Evolutionary conservation across 2,113 vertebrate species (phyloP).

Genomic region (Protobothrops mucrosquamatus): DNA sequence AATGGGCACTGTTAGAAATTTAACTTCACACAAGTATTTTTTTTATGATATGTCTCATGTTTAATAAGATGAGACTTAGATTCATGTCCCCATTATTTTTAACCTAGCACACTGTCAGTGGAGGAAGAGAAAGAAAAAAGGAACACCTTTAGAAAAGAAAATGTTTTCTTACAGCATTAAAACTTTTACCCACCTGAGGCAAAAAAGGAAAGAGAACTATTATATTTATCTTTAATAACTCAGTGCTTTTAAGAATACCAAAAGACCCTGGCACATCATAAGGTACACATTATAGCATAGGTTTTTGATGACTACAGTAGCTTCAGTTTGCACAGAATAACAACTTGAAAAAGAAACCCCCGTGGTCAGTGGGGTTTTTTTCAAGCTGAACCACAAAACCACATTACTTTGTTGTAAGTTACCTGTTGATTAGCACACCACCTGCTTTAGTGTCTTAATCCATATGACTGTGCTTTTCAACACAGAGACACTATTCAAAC

Average conservation of each 20-base stretch:
- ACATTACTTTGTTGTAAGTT: not conserved
- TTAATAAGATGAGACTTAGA: constrained; percentile 3
- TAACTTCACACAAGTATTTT: not conserved
- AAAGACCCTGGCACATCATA: not conserved
- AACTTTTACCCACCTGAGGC: not conserved
- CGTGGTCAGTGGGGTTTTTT: not conserved
- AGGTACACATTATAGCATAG: not conserved
- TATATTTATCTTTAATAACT: constrained; percentile 17
- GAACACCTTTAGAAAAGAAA: not conserved
- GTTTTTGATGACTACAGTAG: not conserved
- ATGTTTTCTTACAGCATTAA: constrained; percentile 5
- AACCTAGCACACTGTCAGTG: not conserved
- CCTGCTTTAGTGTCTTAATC: constrained; percentile 18
- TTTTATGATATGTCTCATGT: not conserved
- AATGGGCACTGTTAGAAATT: not conserved
- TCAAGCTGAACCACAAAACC: not conserved
- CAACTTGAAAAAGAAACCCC: not conserved
- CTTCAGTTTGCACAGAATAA: not conserved
- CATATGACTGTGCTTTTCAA: constrained; percentile 36
- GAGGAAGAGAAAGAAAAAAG: not conserved
- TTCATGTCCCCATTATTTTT: constrained; percentile 6
- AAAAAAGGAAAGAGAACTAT: not conserved
- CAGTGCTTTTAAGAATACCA: constrained; percentile 17
- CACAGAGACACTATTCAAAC: constrained; percentile 47
- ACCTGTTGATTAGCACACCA: constrained; percentile 24